These are phyloP conservation scores for Entomyzon cyanotis DNA, from an alignment of 2,113 vertebrate genomes.

Conservation along the genomic window DNA sequence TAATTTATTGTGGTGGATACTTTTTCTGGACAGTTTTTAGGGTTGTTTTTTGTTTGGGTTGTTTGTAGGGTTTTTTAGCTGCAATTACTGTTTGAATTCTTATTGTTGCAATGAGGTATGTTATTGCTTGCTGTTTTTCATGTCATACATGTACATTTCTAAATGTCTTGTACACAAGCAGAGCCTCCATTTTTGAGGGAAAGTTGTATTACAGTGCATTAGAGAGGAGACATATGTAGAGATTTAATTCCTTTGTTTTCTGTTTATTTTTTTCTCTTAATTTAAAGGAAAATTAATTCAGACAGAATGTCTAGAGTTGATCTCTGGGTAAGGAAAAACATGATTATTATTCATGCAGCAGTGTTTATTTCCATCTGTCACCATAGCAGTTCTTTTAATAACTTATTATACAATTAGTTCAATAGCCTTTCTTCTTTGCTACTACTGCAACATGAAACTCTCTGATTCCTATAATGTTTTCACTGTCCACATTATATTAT, in stretches of 20 bases:
- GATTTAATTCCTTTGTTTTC: constrained; percentile 50
- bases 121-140: neutral
- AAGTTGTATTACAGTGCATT: neutral
- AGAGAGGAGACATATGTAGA: neutral
- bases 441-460: neutral
- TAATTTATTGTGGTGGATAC: neutral
- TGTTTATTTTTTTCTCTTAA: constrained; percentile 38
- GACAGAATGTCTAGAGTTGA: constrained; percentile 67
- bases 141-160: neutral
- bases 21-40: neutral
- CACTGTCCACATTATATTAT: neutral
- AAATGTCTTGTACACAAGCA: neutral
- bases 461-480: neutral
- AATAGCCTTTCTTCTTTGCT: constrained; percentile 43
- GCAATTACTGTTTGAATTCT: neutral
- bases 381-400: constrained; percentile 60
- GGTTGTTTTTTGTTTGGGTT: neutral
- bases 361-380: constrained; percentile 71
- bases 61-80: neutral
- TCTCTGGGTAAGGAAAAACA: constrained; percentile 62
- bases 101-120: neutral
- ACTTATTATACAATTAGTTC: constrained; percentile 63
- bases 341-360: constrained; percentile 68
- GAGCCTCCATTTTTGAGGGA: neutral
- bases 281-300: constrained; percentile 72